Base-by-base conservation (phyloP, 2,888 invertebrate species). In the Notocelia uddmanniana region DNA sequence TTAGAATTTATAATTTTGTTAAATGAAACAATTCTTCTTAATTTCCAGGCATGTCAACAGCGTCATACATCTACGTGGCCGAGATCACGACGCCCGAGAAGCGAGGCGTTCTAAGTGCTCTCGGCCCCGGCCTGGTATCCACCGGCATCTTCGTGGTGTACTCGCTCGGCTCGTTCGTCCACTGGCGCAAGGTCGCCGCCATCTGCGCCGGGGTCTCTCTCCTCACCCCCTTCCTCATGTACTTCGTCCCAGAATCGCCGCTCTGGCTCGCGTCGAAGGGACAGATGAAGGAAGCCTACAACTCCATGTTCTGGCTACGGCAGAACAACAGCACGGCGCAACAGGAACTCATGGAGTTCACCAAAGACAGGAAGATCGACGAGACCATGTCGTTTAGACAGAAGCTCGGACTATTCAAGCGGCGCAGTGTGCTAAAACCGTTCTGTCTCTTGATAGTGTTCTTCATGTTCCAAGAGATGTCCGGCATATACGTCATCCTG, bases 71-170 rank as follows among this genome's bases (percentile, higher is more conserved):
- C 68, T 96, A 96, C 88, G 95, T 96, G 3, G 95, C 95, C 0
- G 95, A 97, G 90, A 95, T 96, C 60, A 95, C 96, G 3, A 95
- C 95, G 0, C 95, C 96, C 0, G 94, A 95, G 77, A 95, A 95
- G 77, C 90, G 96, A 67, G 96, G 96, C 1, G 95, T 96, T 67
- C 90, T 96, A 10, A 96, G 96, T 75, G 95, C 96, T 0, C 82
- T 96, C 23, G 96, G 96, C 0, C 96, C 96, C 0, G 95, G 96
- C 0, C 89, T 96, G 74, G 96, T 96, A 23, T 96, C 96, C 0
- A 94, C 96, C 2, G 96, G 96, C 0, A 96, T 97, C 72, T 94
- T 97, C 73, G 87, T 96, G 64, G 95, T 96, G 2, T 96, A 96
- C 87, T 94, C 95, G 0, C 81, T 96, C 11, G 96, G 96, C 23